Conservation (phyloP, 2,113 vertebrate species). For the Pluvialis apricaria region DNA sequence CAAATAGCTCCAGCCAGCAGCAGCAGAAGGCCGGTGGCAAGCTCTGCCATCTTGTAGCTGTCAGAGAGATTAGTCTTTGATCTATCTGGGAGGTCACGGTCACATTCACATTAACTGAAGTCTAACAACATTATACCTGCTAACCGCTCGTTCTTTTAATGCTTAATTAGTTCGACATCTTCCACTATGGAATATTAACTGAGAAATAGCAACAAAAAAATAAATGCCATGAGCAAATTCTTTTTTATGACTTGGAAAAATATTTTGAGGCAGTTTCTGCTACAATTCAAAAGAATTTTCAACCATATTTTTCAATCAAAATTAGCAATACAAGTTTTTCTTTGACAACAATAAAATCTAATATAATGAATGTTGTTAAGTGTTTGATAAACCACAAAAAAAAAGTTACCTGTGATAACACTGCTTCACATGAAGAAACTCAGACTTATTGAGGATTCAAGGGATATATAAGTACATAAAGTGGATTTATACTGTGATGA, state of each 20-base stretch:
- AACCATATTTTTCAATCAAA: background rate
- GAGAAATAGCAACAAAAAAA: slow-evolving; percentile 41
- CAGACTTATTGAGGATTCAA: background rate
- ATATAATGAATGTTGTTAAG: too few relatives aligned
- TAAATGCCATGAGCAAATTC: slow-evolving; percentile 29
- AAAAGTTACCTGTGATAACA: background rate
- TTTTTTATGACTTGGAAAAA: slow-evolving; percentile 4
- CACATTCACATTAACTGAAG: slow-evolving; percentile 59
- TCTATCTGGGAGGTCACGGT: slow-evolving; percentile 79
- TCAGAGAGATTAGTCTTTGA: slow-evolving; percentile 87
- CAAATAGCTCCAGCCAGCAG: slow-evolving; percentile 71
- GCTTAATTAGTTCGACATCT: slow-evolving; percentile 64
- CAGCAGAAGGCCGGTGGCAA: slow-evolving; percentile 81
- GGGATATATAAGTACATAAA: background rate
- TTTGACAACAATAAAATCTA: accelerated
- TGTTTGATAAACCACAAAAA: background rate
- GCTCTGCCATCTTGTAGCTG: slow-evolving; percentile 88
- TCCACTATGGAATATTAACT: slow-evolving; percentile 23
- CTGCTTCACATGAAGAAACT: background rate
- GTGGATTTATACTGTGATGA: background rate
- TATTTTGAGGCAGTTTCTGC: slow-evolving; percentile 27
- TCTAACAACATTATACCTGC: slow-evolving; percentile 71
- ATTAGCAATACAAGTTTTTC: background rate
- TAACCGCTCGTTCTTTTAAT: slow-evolving; percentile 59
- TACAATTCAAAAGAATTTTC: background rate